Conservation (phyloP, 2,113 vertebrate genomes). For the Dinomys branickii region DNA sequence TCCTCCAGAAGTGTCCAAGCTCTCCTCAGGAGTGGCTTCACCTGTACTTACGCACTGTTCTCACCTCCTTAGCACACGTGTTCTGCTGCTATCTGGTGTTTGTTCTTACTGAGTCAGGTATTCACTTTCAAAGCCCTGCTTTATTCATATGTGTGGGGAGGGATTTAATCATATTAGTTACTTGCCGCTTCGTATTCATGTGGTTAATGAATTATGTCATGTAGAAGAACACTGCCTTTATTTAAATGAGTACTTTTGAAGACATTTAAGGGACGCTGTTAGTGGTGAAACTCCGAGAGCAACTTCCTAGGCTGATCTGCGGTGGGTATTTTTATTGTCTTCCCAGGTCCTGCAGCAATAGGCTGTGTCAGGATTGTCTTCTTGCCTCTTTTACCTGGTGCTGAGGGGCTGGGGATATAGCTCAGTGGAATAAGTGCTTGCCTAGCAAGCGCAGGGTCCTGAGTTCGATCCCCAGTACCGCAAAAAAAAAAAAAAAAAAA, state of each 20-base stretch:
- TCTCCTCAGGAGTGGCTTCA: not conserved
- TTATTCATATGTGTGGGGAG: not conserved
- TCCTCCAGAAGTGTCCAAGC: not conserved
- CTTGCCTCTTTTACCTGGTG: too few relatives aligned
- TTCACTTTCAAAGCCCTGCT: not conserved
- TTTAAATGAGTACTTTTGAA: not conserved
- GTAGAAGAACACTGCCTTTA: not conserved
- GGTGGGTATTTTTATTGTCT: not conserved
- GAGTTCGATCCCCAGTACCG: too few relatives aligned
- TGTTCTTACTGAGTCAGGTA: not conserved
- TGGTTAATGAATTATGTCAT: not conserved
- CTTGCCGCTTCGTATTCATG: constrained; percentile 3
- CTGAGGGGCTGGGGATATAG: too few relatives aligned
- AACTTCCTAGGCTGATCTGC: not conserved
- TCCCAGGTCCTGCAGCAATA: not conserved
- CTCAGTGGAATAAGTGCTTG: too few relatives aligned
- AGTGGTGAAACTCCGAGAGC: not conserved
- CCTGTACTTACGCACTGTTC: not conserved
- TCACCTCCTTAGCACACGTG: not conserved
- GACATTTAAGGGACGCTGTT: not conserved
- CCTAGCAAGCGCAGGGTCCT: too few relatives aligned
- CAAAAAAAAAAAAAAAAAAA: too few relatives aligned
- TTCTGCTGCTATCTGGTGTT: not conserved
- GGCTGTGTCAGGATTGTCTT: not conserved
- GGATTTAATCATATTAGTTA: not conserved